These are phyloP conservation scores for Epistrophe grossulariae DNA, from an alignment of 2,888 invertebrate genomes.

Conservation along the genomic window DNA sequence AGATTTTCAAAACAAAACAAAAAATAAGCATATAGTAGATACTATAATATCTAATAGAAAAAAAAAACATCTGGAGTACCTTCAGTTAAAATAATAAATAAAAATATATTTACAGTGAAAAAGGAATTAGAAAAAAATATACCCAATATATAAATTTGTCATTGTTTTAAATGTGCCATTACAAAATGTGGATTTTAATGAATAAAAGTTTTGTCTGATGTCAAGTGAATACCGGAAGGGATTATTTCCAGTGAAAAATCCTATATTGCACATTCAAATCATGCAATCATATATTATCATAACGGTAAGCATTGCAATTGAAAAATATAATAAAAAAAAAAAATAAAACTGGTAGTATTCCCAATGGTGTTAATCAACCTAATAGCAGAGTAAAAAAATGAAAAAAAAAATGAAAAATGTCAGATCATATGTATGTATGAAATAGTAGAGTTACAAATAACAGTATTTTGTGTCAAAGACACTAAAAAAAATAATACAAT, in stretches of 20 bases:
- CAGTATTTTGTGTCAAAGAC: slow-evolving; percentile 40
- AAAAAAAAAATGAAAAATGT: not conserved
- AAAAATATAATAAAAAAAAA: not conserved
- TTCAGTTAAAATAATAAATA: slow-evolving; percentile 22
- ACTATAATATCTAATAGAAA: slow-evolving; percentile 20
- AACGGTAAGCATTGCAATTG: slow-evolving; percentile 19
- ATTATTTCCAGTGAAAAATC: slow-evolving; percentile 9
- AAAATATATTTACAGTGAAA: slow-evolving; percentile 54
- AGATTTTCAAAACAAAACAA: slow-evolving; percentile 8
- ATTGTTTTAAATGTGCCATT: slow-evolving; percentile 55
- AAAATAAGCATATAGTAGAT: slow-evolving; percentile 5
- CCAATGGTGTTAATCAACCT: slow-evolving; percentile 31
- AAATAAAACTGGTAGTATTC: slow-evolving; percentile 22
- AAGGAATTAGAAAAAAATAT: slow-evolving; percentile 21
- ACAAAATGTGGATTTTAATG: slow-evolving; percentile 46
- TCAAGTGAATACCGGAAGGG: slow-evolving; percentile 1
- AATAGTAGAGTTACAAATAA: slow-evolving; percentile 62
- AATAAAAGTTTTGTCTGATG: slow-evolving; percentile 14
- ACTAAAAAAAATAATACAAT: slow-evolving; percentile 29
- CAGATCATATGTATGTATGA: slow-evolving; percentile 29
- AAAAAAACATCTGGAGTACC: slow-evolving; percentile 53
- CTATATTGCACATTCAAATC: not conserved
- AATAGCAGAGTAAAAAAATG: slow-evolving; percentile 20
- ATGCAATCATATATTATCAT: not conserved
- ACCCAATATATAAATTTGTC: slow-evolving; percentile 7